Base-by-base conservation (phyloP, 2,888 invertebrate species). In the Acanthosepion esculentum region DNA sequence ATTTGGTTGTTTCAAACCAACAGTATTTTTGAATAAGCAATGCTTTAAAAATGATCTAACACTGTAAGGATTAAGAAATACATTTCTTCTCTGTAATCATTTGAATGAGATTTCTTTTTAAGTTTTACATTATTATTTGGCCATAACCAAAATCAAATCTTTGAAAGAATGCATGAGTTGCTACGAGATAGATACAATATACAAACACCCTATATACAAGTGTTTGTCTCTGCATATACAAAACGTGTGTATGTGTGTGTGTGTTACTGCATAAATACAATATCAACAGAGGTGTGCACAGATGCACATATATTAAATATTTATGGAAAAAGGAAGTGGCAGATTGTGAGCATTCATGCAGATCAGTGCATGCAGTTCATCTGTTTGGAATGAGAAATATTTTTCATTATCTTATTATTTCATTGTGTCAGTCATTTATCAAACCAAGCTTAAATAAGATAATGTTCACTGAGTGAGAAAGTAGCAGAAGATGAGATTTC, bases 381-480 rank as follows among this genome's bases (percentile, higher is more conserved):
- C 78, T 78, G 15, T 15, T 33, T 33, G 15, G n/a, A 78, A 78
- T 33, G 12, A 33, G 33, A 78, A 23, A 33, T 15, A 15, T 12
- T 78, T 55, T 78, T 64, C 78, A 29, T 78, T n/a, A 78, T 78
- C 78, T 78, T n/a, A n/a, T 59, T 59, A 59, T 59, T 59, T 59
- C 59, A 78, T 8, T 78, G n/a, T 78, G 78, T 33, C n/a, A 78
- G n/a, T 78, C 78, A 78, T 78, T 78, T 78, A 78, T n/a, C n/a
- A n/a, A 78, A 78, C n/a, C 78, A 78, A 78, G 78, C 78, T 78
- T 78, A 78, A 78, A 78, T 78, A 78, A 78, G 78, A 78, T n/a
- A 78, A 78, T 78, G n/a, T 33, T 59, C 59, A 59, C 23, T 7
- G 23, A 59, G 23, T 59, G n/a, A 78, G 78, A 78, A 78, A 78